These are phyloP conservation scores for Lepus townsendii DNA, from an alignment of 2,797 vertebrate species.

Conservation along the genomic window DNA sequence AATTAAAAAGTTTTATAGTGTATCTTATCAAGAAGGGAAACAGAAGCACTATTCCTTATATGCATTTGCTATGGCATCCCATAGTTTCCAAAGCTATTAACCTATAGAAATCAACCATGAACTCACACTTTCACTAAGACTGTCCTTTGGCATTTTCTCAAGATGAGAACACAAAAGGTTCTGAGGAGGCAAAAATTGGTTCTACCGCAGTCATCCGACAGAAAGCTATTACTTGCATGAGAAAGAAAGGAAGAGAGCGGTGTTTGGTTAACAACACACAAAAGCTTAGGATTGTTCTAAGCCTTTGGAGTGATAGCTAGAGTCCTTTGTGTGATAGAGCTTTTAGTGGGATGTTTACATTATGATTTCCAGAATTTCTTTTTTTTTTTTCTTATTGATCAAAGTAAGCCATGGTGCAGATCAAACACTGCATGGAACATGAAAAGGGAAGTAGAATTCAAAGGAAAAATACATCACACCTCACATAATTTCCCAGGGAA, in stretches of 20 bases:
- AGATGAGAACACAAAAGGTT: neutral
- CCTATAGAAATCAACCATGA: neutral
- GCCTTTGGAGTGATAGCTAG: neutral
- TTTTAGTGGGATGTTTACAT: conserved; percentile 5
- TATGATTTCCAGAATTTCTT: neutral
- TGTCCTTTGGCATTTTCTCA: neutral
- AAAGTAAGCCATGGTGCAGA: neutral
- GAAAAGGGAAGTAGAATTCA: conserved; percentile 15
- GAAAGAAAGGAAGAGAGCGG: neutral
- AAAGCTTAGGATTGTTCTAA: neutral
- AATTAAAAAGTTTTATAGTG: neutral
- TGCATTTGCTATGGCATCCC: neutral
- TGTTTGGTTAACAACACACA: neutral
- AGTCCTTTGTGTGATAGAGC: neutral
- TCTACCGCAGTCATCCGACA: neutral
- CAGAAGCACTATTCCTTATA: neutral
- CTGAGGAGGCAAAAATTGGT: neutral
- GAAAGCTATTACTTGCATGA: neutral
- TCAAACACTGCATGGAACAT: neutral
- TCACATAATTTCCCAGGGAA: conserved; percentile 23
- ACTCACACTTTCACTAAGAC: neutral
- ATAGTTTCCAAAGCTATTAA: neutral
- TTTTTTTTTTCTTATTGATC: neutral
- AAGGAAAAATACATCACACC: neutral
- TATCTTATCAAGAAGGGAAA: conserved; percentile 12